phyloP scores from a whole-genome alignment of 2,113 vertebrate species.

The Psittacara wagleri region DNA sequence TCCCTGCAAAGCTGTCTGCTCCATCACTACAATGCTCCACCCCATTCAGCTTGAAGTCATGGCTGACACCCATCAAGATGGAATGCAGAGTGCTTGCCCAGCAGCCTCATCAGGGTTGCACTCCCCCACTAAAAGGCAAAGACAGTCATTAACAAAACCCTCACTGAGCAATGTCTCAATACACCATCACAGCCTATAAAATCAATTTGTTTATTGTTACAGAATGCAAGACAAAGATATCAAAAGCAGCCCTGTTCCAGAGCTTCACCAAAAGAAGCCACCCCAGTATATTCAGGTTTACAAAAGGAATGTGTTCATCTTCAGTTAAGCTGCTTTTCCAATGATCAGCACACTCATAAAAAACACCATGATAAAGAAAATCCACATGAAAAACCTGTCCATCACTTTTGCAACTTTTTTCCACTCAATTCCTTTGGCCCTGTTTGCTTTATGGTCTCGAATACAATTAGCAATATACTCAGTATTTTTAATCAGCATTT shows the following conservation, averaged over 20 bases:
- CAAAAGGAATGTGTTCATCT: neutral
- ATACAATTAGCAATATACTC: slow-evolving; percentile 93
- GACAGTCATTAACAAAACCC: neutral
- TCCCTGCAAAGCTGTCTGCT: neutral
- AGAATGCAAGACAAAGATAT: neutral
- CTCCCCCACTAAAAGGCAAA: neutral
- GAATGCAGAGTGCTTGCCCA: neutral
- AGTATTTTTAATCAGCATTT: slow-evolving; percentile 85
- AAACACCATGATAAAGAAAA: slow-evolving; percentile 97
- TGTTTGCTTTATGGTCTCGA: slow-evolving; percentile 86
- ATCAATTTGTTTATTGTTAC: neutral
- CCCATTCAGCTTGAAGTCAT: neutral
- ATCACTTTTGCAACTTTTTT: slow-evolving; percentile 98
- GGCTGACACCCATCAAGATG: neutral
- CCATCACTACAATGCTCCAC: neutral
- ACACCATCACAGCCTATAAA: neutral
- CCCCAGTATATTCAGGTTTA: neutral
- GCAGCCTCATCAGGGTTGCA: neutral
- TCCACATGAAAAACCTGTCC: slow-evolving; percentile 99
- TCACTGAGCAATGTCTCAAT: neutral
- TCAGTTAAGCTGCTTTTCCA: slow-evolving; percentile 84
- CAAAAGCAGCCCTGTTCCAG: neutral
- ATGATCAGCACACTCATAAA: slow-evolving; percentile 95
- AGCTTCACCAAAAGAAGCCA: neutral
- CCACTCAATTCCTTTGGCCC: slow-evolving; percentile 90